Conservation (phyloP, 2,113 vertebrate genomes). For the Vulpes vulpes region DNA sequence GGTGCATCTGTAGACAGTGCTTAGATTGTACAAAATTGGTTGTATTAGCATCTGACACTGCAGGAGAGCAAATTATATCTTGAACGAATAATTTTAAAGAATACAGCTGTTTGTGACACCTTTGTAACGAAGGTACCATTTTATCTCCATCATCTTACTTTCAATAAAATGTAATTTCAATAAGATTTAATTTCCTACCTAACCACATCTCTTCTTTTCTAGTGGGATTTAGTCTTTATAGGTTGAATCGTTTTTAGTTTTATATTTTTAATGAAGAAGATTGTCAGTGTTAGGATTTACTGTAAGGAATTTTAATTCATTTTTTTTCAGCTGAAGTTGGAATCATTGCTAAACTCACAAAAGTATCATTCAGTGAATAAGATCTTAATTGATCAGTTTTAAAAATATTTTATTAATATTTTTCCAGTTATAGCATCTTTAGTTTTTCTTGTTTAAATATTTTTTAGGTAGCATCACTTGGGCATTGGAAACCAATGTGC, state of each 20-base stretch:
- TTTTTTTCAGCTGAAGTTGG: constrained; percentile 8
- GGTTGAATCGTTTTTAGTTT: constrained; percentile 35
- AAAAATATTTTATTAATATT: constrained; percentile 68
- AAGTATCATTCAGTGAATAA: constrained; percentile 17
- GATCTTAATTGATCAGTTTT: constrained; percentile 36
- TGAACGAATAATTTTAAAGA: constrained; percentile 31
- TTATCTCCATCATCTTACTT: constrained; percentile 65
- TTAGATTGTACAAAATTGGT: constrained; percentile 76
- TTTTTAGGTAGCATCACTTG: constrained; percentile 74
- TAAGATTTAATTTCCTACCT: constrained; percentile 55
- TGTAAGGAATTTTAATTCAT: background rate
- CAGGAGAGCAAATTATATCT: constrained; percentile 73
- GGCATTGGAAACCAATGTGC: constrained; percentile 77
- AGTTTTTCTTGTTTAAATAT: constrained; percentile 65
- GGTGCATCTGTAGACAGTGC: constrained; percentile 62
- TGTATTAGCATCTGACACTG: constrained; percentile 72
- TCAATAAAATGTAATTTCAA: constrained; percentile 53
- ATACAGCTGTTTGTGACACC: constrained; percentile 59
- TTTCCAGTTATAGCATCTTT: constrained; percentile 69
- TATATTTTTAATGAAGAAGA: constrained; percentile 67
- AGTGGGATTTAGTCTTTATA: constrained; percentile 48
- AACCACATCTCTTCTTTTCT: constrained; percentile 25
- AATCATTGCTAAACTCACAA: constrained; percentile 50
- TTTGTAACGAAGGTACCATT: constrained; percentile 61
- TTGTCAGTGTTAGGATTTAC: constrained; percentile 31